phyloP scores from a whole-genome alignment of 2,888 invertebrate genomes.

The Invenusta paracnida region DNA sequence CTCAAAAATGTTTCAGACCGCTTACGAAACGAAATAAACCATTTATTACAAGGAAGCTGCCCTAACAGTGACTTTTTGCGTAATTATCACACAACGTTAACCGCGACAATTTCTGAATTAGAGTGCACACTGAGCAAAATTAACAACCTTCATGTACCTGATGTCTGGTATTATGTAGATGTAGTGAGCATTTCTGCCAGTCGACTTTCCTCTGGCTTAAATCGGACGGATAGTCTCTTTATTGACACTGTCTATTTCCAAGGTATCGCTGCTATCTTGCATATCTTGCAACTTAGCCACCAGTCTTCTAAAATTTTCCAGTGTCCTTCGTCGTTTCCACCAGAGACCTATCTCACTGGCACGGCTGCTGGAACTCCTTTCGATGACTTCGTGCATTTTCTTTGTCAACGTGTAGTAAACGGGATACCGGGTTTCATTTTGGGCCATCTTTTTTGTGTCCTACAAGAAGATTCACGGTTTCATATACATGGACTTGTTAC shows the following conservation, averaged over 20 bases:
- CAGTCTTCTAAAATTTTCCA: neutral
- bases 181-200: neutral
- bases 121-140: neutral
- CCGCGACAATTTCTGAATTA: neutral
- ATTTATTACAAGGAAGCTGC: neutral
- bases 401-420: neutral
- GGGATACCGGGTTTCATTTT: neutral
- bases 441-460: neutral
- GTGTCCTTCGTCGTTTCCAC: neutral
- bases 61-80: neutral
- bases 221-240: neutral
- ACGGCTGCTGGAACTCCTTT: neutral
- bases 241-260: neutral
- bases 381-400: neutral
- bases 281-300: neutral
- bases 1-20: neutral
- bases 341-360: neutral
- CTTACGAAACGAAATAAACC: neutral
- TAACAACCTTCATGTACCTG: neutral
- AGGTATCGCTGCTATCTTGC: neutral
- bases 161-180: conserved; percentile 8
- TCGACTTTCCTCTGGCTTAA: neutral
- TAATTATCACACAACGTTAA: neutral
- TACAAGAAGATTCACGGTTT: neutral
- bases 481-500: neutral